Evolutionary conservation across 2,888 invertebrate genomes (phyloP).

Genomic region (Meliscaeva auricollis): DNA sequence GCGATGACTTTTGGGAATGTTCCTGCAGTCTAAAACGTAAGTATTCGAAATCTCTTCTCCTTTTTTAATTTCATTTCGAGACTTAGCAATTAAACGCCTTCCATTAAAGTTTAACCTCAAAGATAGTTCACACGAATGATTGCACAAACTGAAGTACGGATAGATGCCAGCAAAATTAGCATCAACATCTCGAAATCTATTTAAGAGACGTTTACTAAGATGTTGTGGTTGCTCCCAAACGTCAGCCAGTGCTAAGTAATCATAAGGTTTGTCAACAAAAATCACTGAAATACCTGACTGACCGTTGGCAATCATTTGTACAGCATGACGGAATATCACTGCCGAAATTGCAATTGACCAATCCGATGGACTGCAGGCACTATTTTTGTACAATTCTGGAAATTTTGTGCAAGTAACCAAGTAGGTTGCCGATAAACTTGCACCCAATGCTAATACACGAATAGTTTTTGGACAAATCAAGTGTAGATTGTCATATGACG

Average conservation of each 20-base stretch:
- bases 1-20: slow-evolving; percentile 87
- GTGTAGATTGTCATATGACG: slow-evolving; percentile 88
- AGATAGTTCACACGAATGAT: slow-evolving; percentile 95
- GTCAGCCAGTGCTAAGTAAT: slow-evolving; percentile 75
- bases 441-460: slow-evolving; percentile 89
- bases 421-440: slow-evolving; percentile 88
- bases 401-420: slow-evolving; percentile 88
- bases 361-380: slow-evolving; percentile 80
- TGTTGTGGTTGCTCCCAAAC: slow-evolving; percentile 79
- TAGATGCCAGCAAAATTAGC: slow-evolving; percentile 92
- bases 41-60: slow-evolving; percentile 93
- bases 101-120: slow-evolving; percentile 91
- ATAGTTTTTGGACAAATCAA: slow-evolving; percentile 88
- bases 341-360: slow-evolving; percentile 86
- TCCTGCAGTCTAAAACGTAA: slow-evolving; percentile 91
- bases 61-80: slow-evolving; percentile 86
- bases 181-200: slow-evolving; percentile 80
- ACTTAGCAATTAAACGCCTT: slow-evolving; percentile 89
- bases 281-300: slow-evolving; percentile 86
- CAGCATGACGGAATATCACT: slow-evolving; percentile 89
- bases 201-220: slow-evolving; percentile 78
- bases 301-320: slow-evolving; percentile 91
- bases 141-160: slow-evolving; percentile 95
- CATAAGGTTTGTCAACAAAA: slow-evolving; percentile 40
- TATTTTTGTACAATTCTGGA: slow-evolving; percentile 83